A percentile compares a stretch with the other conserved stretches of the same genome.
Conservation (phyloP, 1,140 invertebrate genomes). For the Aphelenchoides besseyi region DNA sequence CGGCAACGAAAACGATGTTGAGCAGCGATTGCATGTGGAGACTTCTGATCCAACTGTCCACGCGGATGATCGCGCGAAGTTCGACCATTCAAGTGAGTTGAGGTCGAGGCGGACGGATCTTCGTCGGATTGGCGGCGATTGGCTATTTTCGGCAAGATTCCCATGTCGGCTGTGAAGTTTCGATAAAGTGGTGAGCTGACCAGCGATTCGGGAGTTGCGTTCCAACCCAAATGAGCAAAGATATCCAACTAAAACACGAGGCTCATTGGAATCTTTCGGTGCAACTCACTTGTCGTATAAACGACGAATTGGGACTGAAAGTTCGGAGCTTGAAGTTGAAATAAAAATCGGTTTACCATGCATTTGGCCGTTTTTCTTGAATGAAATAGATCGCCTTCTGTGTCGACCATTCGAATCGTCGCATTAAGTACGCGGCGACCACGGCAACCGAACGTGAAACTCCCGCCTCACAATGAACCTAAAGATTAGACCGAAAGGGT, state of each 20-base stretch:
- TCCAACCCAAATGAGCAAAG: constrained; percentile 47
- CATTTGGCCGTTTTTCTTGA: constrained; percentile 42
- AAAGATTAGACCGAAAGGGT: not conserved
- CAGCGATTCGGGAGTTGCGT: constrained; percentile 34
- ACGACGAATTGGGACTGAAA: constrained; percentile 47
- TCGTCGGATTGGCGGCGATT: not conserved
- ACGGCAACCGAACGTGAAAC: constrained; percentile 49
- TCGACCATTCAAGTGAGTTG: constrained; percentile 8
- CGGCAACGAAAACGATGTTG: constrained; percentile 36
- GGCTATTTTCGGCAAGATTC: constrained; percentile 36
- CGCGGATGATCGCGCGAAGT: not conserved
- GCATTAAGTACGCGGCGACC: constrained; percentile 55
- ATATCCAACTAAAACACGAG: constrained; percentile 34
- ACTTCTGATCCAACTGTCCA: not conserved
- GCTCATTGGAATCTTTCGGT: too few species aligned
- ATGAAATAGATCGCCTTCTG: constrained; percentile 49
- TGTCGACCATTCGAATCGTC: constrained; percentile 36
- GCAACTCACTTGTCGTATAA: constrained; percentile 30
- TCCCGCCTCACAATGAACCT: constrained; percentile 40
- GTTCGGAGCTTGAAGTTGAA: not conserved
- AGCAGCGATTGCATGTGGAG: constrained; percentile 13
- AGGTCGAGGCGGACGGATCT: constrained; percentile 1
- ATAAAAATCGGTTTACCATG: constrained; percentile 18
- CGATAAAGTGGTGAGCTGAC: constrained; percentile 40
- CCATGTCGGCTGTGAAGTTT: constrained; percentile 42